phyloP scores from a whole-genome alignment of 2,113 vertebrate species.

The Grammomys surdaster region DNA sequence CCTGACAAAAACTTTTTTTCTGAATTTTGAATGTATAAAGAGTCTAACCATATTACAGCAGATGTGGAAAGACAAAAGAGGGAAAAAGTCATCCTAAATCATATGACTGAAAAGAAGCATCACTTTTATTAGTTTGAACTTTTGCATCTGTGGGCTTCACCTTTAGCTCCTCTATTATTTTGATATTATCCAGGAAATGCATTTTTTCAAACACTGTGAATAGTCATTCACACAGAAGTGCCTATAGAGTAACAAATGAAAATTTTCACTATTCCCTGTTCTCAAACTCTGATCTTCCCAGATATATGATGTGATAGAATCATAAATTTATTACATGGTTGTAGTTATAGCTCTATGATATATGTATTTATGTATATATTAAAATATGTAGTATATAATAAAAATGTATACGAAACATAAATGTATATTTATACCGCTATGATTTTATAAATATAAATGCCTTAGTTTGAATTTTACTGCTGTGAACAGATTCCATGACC shows the following conservation, averaged over 20 bases:
- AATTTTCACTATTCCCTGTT: background rate
- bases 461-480: too few species aligned
- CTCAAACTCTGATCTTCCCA: background rate
- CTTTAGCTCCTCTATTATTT: constrained; percentile 49
- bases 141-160: constrained; percentile 37
- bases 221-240: background rate
- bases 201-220: constrained; percentile 7
- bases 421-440: too few species aligned
- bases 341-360: background rate
- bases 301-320: background rate
- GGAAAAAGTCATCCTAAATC: background rate
- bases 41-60: constrained; percentile 5
- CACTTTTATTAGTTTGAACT: background rate
- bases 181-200: background rate
- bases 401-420: too few species aligned
- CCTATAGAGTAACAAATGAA: background rate
- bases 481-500: too few species aligned
- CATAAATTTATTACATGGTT: background rate
- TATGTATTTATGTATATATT: background rate
- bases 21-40: constrained; percentile 52
- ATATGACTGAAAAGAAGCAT: background rate
- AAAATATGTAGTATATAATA: background rate
- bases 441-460: too few species aligned
- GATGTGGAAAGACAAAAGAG: background rate
- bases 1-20: constrained; percentile 18